A percentile compares a stretch with the other conserved stretches of the same genome.
Conservation (phyloP, 2,113 vertebrate species). For the Rattus rattus region DNA sequence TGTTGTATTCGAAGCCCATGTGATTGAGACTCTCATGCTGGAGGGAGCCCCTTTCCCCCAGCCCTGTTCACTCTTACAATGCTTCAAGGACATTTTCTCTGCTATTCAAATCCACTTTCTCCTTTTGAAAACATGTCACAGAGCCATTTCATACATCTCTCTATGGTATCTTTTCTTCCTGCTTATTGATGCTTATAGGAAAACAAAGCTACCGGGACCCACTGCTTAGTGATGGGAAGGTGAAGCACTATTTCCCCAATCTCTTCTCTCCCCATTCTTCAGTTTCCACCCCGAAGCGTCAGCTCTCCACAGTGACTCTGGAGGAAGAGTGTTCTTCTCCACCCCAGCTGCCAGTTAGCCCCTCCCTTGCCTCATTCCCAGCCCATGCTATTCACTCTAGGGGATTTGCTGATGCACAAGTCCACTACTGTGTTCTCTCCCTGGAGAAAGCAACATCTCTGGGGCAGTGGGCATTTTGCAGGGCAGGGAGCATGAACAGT, state of each 20-base stretch:
- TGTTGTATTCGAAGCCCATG: not conserved
- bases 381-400: not conserved
- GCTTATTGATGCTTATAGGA: not conserved
- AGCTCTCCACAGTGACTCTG: not conserved
- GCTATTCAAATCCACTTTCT: slow-evolving; percentile 29
- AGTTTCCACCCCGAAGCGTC: not conserved
- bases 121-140: not conserved
- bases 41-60: not conserved
- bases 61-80: not conserved
- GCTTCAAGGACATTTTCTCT: slow-evolving; percentile 13
- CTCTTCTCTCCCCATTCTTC: not conserved
- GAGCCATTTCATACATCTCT: slow-evolving; percentile 1
- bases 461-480: not conserved
- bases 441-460: not conserved
- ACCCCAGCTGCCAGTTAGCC: not conserved
- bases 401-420: not conserved
- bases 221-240: not conserved
- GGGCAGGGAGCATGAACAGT: not conserved
- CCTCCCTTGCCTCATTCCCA: not conserved
- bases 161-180: not conserved
- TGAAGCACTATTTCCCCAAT: not conserved
- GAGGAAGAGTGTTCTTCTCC: not conserved
- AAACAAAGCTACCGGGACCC: not conserved
- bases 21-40: not conserved
- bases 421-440: not conserved